phyloP scores from a whole-genome alignment of 1,140 invertebrate genomes.

The Cydia pomonella region DNA sequence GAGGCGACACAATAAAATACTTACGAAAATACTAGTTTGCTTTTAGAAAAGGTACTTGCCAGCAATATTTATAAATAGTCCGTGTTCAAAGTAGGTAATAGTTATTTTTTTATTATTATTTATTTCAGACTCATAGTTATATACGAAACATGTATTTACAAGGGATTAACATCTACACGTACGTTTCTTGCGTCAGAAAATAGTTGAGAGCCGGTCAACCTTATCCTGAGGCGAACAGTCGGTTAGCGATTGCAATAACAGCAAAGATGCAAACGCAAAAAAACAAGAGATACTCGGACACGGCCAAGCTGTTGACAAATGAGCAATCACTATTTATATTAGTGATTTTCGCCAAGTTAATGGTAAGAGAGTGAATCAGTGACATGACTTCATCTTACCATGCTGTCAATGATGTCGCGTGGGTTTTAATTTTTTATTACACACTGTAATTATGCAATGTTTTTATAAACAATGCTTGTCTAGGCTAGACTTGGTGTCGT shows the following conservation, averaged over 20 bases:
- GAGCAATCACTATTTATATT: constrained; percentile 41
- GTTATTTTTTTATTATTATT: too few relatives aligned
- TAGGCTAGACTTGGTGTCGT: too few relatives aligned
- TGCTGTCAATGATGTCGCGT: constrained; percentile 43
- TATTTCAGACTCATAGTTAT: too few relatives aligned
- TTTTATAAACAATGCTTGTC: background rate
- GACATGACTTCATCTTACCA: constrained; percentile 49
- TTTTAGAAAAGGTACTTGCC: too few relatives aligned
- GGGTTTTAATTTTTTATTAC: background rate
- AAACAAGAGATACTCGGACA: background rate
- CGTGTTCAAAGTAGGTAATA: too few relatives aligned
- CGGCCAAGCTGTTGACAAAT: constrained; percentile 38
- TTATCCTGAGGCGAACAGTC: background rate
- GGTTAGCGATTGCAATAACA: background rate
- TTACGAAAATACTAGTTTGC: too few relatives aligned
- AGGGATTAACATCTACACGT: too few relatives aligned
- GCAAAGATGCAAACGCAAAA: background rate
- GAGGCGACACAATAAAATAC: too few relatives aligned
- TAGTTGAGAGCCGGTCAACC: too few relatives aligned
- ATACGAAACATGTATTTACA: too few relatives aligned
- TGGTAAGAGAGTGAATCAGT: constrained; percentile 47
- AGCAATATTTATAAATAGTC: too few relatives aligned
- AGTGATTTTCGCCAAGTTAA: constrained; percentile 43
- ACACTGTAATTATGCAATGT: background rate
- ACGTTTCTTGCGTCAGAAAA: too few relatives aligned